Base-by-base conservation (phyloP, 1,140 invertebrate genomes). In the Oedothorax gibbosus region DNA sequence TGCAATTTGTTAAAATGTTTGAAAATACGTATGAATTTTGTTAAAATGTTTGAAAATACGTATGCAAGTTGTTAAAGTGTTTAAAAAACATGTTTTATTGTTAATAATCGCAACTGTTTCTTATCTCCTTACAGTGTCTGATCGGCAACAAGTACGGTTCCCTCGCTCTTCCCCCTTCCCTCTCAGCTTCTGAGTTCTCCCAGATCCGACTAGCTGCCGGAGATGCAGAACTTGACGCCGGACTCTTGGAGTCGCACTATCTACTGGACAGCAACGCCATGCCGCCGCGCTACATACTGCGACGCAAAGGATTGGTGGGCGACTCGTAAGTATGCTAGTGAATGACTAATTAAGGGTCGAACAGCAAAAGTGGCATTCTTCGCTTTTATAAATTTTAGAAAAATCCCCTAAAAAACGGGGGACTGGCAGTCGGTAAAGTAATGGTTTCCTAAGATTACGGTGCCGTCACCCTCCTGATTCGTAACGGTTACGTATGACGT, bases 121-220 rank as follows among this genome's bases (percentile, higher is more conserved):
- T 35, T 35, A 2, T 18, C 49, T 6, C 49, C 8, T 75, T 51
- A 49, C 78, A 90, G 89, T 88, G 89, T 87, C 88, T 91, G 56
- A 88, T 92, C 62, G 91, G 91, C 51, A 90, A 91, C 86, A 91
- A 91, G 87, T 90, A 90, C 81, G 86, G 88, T 65, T 89, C 89
- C 50, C 88, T 88, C 78, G 88, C 89, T 60, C 85, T 91, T 15
- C 91, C 91, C 51, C 83, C 87, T 10, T 87, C 86, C n/a, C 88
- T 92, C 50, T 87, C 88, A 18, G 83, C 86, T 65, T 88, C 88
- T 11, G 88, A 89, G 66, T 91, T 88, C 78, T 66, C 88, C 54
- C 88, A 88, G 50, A 88, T 91, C 54, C 86, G 88, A 82, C 86
- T 76, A 49, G 84, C 85, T n/a, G 85, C 87, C 11, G 86, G 62